Evolutionary conservation across 2,888 invertebrate genomes (phyloP).

Genomic region (Stenodema calcarata): DNA sequence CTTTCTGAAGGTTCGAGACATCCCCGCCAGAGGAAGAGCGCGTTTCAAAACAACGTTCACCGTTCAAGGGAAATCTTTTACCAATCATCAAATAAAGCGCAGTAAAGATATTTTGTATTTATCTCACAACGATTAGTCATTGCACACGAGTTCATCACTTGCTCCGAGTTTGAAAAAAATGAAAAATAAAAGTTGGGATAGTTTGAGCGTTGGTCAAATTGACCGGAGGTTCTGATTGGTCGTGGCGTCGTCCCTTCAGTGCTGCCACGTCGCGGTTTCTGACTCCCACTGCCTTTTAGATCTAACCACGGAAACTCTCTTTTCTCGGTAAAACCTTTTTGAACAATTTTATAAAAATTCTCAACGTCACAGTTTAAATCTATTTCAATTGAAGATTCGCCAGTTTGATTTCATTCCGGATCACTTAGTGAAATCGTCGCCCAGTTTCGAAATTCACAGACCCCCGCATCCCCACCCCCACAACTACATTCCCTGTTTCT

Average conservation of each 20-base stretch:
- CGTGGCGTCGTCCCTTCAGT: background rate
- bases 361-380: background rate
- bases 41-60: too few species aligned
- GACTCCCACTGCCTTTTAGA: background rate
- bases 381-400: background rate
- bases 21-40: too few species aligned
- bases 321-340: background rate
- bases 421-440: background rate
- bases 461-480: background rate
- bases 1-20: too few species aligned
- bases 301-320: background rate
- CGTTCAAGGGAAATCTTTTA: too few species aligned
- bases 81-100: too few species aligned
- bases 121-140: too few species aligned
- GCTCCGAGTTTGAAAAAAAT: background rate
- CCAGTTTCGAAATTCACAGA: background rate
- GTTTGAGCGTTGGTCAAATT: background rate
- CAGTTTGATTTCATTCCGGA: background rate
- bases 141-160: too few species aligned
- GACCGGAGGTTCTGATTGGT: background rate
- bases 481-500: conserved; percentile 19
- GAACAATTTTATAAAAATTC: background rate
- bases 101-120: too few species aligned
- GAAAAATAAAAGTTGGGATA: background rate
- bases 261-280: background rate